phyloP scores from a whole-genome alignment of 2,888 invertebrate genomes.

The Aricia artaxerxes region DNA sequence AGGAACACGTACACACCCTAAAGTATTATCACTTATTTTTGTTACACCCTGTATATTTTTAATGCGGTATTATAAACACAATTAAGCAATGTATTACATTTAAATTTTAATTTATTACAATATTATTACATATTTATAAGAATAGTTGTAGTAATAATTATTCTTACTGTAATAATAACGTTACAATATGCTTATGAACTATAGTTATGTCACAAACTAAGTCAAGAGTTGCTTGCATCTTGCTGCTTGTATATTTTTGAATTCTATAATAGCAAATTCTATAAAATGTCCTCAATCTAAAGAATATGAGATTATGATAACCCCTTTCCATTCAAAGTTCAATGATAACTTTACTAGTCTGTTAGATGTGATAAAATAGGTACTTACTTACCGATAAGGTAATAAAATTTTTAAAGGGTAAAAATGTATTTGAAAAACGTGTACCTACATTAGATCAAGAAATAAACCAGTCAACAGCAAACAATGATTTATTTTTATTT shows the following conservation, averaged over 20 bases:
- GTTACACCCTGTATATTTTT: too few species aligned
- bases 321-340: not conserved
- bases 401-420: not conserved
- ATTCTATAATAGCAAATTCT: not conserved
- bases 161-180: not conserved
- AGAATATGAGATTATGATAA: not conserved
- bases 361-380: not conserved
- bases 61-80: not conserved
- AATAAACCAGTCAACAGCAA: not conserved
- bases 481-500: too few species aligned
- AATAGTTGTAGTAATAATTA: not conserved
- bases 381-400: not conserved
- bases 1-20: too few species aligned
- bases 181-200: not conserved
- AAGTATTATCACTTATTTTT: too few species aligned
- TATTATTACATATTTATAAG: not conserved
- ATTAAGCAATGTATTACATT: not conserved
- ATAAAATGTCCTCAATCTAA: not conserved
- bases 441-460: not conserved
- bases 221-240: not conserved
- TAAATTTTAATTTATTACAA: not conserved
- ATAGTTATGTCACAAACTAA: not conserved
- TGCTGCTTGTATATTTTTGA: not conserved
- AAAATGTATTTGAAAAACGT: not conserved
- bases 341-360: constrained; percentile 7